Conservation (phyloP, 92 coral and sea anemone genomes). For the Bergia puertoricense region DNA sequence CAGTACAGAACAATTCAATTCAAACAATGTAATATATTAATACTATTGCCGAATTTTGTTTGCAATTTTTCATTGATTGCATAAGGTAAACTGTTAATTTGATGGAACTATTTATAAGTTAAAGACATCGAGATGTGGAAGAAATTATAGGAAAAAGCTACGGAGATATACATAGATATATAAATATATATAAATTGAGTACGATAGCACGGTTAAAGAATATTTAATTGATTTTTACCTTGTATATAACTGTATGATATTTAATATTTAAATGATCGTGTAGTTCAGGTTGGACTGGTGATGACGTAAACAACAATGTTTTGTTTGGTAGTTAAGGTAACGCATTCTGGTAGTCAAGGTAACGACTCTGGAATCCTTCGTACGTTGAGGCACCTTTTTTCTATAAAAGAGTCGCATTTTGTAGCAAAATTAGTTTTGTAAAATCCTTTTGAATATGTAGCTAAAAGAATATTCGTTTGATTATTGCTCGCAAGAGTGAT, state of each 20-base stretch:
- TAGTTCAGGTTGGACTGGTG: constrained; percentile 77
- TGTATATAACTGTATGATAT: constrained; percentile 70
- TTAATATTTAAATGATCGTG: constrained; percentile 93
- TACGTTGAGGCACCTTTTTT: constrained; percentile 51
- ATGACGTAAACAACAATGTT: constrained; percentile 49
- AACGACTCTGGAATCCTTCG: not conserved
- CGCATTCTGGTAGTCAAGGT: not conserved
- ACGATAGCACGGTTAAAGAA: constrained; percentile 48
- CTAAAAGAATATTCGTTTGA: constrained; percentile 22
- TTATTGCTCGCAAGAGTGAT: constrained; percentile 16
- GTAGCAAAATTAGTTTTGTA: constrained; percentile 99
- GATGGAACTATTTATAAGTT: constrained; percentile 36
- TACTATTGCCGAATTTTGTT: constrained; percentile 27
- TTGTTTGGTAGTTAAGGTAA: constrained; percentile 45
- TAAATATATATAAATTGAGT: constrained; percentile 28
- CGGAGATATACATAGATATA: constrained; percentile 25
- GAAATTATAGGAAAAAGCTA: constrained; percentile 7
- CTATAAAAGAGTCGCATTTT: constrained; percentile 70
- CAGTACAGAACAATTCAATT: constrained; percentile 12
- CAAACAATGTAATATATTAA: constrained; percentile 25
- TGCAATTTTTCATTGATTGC: constrained; percentile 28
- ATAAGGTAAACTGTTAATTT: constrained; percentile 22
- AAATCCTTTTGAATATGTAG: constrained; percentile 62
- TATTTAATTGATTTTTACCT: constrained; percentile 75
- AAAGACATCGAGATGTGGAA: constrained; percentile 17